Percentiles rank a stretch among this genome's conserved stretches.
Evolutionary conservation across 1,140 invertebrate genomes (phyloP).

Genomic region (Drosophila fuyamai): DNA sequence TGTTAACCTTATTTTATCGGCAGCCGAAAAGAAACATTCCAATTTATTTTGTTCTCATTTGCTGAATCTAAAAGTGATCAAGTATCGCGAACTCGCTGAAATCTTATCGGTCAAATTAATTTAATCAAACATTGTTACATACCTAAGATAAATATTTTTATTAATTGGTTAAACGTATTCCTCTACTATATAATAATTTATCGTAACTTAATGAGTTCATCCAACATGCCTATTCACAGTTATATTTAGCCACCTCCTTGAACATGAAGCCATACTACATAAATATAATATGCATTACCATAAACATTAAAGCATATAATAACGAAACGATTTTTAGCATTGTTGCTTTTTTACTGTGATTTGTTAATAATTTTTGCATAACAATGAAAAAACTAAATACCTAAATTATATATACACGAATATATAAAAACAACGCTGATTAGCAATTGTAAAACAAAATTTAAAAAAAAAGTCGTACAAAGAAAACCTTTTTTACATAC

Average conservation of each 20-base stretch:
- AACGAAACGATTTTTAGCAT: constrained; percentile 60
- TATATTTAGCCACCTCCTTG: constrained; percentile 10
- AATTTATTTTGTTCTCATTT: constrained; percentile 27
- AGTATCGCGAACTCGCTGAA: constrained; percentile 28
- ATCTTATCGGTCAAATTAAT: constrained; percentile 8
- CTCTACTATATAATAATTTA: constrained; percentile 28
- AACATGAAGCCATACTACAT: constrained; percentile 28
- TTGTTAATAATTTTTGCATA: constrained; percentile 75
- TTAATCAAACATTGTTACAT: background rate
- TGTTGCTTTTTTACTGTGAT: constrained; percentile 81
- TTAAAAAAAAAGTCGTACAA: constrained; percentile 24
- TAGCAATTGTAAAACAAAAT: constrained; percentile 45
- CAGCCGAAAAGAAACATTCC: constrained; percentile 53
- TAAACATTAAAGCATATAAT: constrained; percentile 24
- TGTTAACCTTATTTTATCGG: constrained; percentile 53
- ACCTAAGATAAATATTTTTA: constrained; percentile 9
- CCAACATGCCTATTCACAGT: constrained; percentile 10
- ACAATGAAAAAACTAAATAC: constrained; percentile 49
- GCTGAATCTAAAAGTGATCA: constrained; percentile 33
- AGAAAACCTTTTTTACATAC: constrained; percentile 31
- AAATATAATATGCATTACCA: constrained; percentile 13
- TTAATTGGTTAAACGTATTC: constrained; percentile 13
- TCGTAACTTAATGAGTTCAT: constrained; percentile 14
- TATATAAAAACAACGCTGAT: constrained; percentile 48
- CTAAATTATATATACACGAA: constrained; percentile 27